Conservation (phyloP, 1,140 invertebrate genomes). For the Drosophila tristis region DNA sequence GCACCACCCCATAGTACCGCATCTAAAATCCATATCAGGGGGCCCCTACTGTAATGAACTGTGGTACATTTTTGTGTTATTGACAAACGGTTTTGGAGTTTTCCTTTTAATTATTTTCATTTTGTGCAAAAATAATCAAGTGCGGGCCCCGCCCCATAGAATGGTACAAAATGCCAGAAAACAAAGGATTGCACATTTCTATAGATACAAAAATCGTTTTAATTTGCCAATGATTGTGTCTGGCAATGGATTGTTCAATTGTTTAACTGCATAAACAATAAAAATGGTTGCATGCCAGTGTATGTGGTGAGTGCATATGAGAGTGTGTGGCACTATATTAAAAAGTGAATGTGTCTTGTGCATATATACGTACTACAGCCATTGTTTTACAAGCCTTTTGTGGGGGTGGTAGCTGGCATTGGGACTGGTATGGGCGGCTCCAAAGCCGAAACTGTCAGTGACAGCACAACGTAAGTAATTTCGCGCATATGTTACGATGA, state of each 20-base stretch:
- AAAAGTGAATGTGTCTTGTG: constrained; percentile 65
- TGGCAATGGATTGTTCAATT: constrained; percentile 43
- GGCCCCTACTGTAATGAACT: constrained; percentile 12
- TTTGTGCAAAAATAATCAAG: constrained; percentile 40
- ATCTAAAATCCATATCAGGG: constrained; percentile 1
- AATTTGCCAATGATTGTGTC: constrained; percentile 51
- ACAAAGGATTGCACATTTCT: constrained; percentile 24
- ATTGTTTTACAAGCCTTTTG: constrained; percentile 61
- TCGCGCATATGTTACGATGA: constrained; percentile 73
- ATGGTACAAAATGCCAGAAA: background rate
- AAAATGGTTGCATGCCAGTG: constrained; percentile 22
- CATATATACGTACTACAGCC: constrained; percentile 40
- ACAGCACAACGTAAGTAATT: constrained; percentile 72
- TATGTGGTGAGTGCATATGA: constrained; percentile 3
- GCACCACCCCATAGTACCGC: no score
- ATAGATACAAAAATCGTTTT: constrained; percentile 44
- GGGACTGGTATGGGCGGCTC: constrained; percentile 21
- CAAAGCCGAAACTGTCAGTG: constrained; percentile 62
- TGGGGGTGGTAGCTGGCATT: constrained; percentile 23
- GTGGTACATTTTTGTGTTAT: constrained; percentile 7
- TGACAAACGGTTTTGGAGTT: constrained; percentile 30
- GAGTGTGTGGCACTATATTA: constrained; percentile 42
- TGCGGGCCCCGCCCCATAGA: constrained; percentile 25
- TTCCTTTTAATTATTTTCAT: constrained; percentile 25
- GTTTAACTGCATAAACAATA: constrained; percentile 56